Conservation (phyloP, 2,113 vertebrate species). For the Leucoraja erinaceus region DNA sequence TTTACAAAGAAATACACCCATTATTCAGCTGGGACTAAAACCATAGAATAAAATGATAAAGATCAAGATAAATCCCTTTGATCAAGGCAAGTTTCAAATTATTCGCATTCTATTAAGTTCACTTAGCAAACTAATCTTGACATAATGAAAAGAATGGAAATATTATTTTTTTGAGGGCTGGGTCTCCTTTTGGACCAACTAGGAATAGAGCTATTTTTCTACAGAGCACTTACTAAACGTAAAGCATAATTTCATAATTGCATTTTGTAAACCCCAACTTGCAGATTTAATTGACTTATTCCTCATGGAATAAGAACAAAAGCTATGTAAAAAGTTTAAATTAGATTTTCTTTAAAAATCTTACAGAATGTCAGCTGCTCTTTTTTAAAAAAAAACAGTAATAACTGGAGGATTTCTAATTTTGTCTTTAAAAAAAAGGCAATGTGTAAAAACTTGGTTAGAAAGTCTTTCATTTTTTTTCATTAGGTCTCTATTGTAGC, state of each 20-base stretch:
- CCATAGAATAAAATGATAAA: not conserved
- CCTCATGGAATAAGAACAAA: not conserved
- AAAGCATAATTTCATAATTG: not conserved
- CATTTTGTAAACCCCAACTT: not conserved
- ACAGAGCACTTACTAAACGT: not conserved
- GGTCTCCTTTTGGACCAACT: not conserved
- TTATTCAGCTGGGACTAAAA: not conserved
- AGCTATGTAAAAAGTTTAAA: not conserved
- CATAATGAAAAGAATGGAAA: not conserved
- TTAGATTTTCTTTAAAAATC: not conserved
- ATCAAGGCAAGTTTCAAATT: not conserved
- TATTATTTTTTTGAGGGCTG: not conserved
- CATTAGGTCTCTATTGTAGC: not conserved
- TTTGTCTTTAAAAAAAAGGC: not conserved
- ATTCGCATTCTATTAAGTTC: not conserved
- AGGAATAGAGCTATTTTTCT: not conserved
- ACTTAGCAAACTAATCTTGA: not conserved
- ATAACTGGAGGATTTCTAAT: not conserved
- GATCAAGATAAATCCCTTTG: slow-evolving; percentile 11
- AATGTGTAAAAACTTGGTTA: not conserved
- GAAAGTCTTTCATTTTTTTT: not conserved
- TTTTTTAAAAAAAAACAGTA: not conserved
- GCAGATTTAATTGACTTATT: not conserved
- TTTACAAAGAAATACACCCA: not conserved
- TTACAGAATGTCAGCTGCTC: not conserved